Base-by-base conservation (phyloP, 2,113 vertebrate genomes). In the Paralichthys olivaceus region DNA sequence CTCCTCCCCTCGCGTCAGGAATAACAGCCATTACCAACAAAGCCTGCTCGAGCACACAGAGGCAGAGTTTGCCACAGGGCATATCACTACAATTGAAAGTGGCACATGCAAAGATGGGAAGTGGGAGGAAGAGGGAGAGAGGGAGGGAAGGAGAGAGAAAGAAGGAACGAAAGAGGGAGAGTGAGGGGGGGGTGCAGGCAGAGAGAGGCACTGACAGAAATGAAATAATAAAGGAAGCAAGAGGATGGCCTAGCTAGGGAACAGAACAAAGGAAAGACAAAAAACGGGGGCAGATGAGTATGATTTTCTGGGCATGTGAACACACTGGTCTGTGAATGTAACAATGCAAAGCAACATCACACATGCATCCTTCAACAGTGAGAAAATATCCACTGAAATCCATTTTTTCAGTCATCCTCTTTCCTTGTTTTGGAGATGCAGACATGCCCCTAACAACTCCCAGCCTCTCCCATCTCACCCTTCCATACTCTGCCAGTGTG, bases 51-150 rank as follows among this genome's bases (percentile, higher is more conserved):
- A 91, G 89, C 89, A 89, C 86, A 90, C 86, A 91, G 89, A 91
- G 88, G 89, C 90, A 84, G 80, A 87, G 85, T 89, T 93, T 87
- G 89, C 93, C 92, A 91, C 90, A 91, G 92, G 92, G 92, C 90
- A 94, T 89, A 89, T 94, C 94, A 94, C 86, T 77, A 73, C 92
- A 93, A 94, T 94, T 87, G 90, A 92, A 94, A 93, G 93, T 93
- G 94, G 93, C 94, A 94, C 92, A 93, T 93, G 93, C 90, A 94
- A 93, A 92, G 90, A 93, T 91, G 90, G 88, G 90, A 91, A 90
- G 84, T 81, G 81, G 86, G 89, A 81, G 87, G 84, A 79, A 49
- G 62, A 59, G 75, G 57, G 59, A 63, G 81, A 62, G 80, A 80
- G 75, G 26, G 53, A 55, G 63, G 25, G 73, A 40, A 55, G 32